A percentile compares a stretch with the other conserved stretches of the same genome.
Evolutionary conservation across 1,140 invertebrate genomes (phyloP).

Genomic region (Lasioglossum baleicum): DNA sequence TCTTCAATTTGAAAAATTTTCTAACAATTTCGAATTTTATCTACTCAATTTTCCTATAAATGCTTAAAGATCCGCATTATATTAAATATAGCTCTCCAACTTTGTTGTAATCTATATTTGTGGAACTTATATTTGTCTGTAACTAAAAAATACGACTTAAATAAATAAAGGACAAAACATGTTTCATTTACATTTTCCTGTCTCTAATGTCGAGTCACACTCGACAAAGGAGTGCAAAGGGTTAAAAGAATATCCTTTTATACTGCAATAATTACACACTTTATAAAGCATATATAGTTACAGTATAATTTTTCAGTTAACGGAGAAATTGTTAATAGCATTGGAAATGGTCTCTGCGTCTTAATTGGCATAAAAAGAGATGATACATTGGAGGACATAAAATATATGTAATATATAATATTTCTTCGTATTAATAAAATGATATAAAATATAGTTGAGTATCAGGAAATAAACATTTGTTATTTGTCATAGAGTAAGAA

Average conservation of each 20-base stretch:
- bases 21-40: no score
- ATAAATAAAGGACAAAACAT: no score
- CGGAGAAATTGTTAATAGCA: slow-evolving; percentile 88
- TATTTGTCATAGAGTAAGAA: slow-evolving; percentile 84
- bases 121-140: no score
- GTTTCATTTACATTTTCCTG: no score
- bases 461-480: slow-evolving; percentile 21
- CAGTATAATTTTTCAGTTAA: slow-evolving; percentile 83
- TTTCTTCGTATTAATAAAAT: slow-evolving; percentile 1
- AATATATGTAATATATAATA: slow-evolving; percentile 87
- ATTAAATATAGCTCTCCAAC: no score
- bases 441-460: background rate
- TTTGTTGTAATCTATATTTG: no score
- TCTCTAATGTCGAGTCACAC: no score
- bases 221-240: no score
- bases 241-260: background rate
- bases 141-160: no score
- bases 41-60: no score
- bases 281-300: background rate
- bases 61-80: no score
- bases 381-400: slow-evolving; percentile 89
- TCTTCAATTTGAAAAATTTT: no score
- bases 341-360: slow-evolving; percentile 92
- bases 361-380: slow-evolving; percentile 90
- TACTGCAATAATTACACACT: slow-evolving; percentile 11